Percentiles rank a stretch among this genome's conserved stretches.
These are phyloP conservation scores for Heliocidaris erythrogramma DNA, from an alignment of 35 echinoderm and acorn worm species.

Conservation along the genomic window DNA sequence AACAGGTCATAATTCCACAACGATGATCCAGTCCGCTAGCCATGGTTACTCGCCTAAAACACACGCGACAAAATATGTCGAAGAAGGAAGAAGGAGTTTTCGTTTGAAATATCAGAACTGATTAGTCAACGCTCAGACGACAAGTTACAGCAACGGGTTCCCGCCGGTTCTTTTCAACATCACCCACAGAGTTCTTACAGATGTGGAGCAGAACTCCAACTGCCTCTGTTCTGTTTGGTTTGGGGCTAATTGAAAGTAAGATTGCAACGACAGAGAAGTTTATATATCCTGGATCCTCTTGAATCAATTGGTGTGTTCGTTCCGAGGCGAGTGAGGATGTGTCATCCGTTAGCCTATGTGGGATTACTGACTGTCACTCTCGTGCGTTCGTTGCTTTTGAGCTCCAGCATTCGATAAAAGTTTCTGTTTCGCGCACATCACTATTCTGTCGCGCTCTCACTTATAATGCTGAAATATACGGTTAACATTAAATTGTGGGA, in stretches of 20 bases:
- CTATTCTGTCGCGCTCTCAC: background rate
- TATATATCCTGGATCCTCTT: background rate
- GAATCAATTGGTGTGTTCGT: background rate
- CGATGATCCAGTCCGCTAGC: background rate
- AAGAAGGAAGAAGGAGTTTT: background rate
- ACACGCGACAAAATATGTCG: background rate
- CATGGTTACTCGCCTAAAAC: background rate
- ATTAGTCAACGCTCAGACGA: background rate
- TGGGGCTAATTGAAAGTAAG: background rate
- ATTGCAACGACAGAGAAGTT: background rate
- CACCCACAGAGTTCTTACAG: background rate
- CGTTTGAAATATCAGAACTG: background rate
- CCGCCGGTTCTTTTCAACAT: background rate
- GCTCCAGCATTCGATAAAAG: background rate
- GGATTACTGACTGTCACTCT: background rate
- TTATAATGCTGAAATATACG: too few relatives aligned
- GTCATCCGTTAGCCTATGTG: background rate
- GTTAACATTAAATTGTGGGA: too few relatives aligned
- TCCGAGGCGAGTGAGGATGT: background rate
- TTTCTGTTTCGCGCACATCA: background rate
- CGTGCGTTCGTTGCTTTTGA: background rate
- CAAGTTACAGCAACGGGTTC: background rate
- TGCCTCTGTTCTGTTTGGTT: background rate
- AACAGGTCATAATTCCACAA: background rate
- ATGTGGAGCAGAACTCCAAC: background rate